Conservation (phyloP, 2,113 vertebrate species). For the Gambusia holbrooki region DNA sequence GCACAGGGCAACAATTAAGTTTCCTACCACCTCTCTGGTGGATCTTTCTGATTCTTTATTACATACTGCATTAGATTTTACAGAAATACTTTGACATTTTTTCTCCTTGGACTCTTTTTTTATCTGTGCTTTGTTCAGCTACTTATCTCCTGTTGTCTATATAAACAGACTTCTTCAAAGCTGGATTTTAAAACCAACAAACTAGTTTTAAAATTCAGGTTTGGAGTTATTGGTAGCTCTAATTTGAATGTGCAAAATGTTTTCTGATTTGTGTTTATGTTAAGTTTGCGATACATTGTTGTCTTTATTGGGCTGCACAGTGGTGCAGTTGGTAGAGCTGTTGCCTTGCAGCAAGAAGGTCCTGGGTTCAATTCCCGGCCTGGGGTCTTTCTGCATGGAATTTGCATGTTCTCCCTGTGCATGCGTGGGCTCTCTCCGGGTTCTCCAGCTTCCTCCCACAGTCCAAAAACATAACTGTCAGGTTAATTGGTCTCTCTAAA, state of each 20-base stretch:
- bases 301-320: too few species aligned
- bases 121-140: not conserved
- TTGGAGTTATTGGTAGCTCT: not conserved
- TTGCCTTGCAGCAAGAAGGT: too few species aligned
- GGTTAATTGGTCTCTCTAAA: too few species aligned
- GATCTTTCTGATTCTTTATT: slow-evolving; percentile 98
- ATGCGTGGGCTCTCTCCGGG: too few species aligned
- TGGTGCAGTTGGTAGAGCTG: too few species aligned
- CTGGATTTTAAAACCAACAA: not conserved
- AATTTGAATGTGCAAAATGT: not conserved
- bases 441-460: too few species aligned
- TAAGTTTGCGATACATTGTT: too few species aligned
- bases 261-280: too few species aligned
- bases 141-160: not conserved
- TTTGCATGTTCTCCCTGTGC: too few species aligned
- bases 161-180: not conserved
- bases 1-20: slow-evolving; percentile 88
- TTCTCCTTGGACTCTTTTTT: not conserved
- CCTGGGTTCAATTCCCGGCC: too few species aligned
- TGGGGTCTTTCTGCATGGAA: too few species aligned
- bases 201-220: not conserved
- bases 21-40: slow-evolving; percentile 89
- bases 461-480: too few species aligned
- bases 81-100: not conserved
- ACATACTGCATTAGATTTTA: slow-evolving; percentile 74